Evolutionary conservation across 1,140 invertebrate genomes (phyloP).

Genomic region (Drosophila nasuta): DNA sequence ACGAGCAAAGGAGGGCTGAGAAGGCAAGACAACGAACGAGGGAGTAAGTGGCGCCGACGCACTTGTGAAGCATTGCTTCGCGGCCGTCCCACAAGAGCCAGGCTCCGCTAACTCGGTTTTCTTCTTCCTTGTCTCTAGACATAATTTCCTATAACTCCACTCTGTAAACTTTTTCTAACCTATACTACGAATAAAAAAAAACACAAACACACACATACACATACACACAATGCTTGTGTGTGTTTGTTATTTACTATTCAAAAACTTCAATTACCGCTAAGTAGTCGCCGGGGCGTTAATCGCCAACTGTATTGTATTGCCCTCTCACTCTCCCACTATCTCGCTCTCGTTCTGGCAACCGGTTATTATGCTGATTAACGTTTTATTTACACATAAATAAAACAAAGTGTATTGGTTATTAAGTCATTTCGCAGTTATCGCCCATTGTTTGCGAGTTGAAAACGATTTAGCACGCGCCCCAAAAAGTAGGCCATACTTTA

Average conservation of each 20-base stretch:
- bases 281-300: conserved; percentile 61
- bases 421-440: conserved; percentile 61
- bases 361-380: conserved; percentile 72
- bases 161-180: no score
- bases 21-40: no score
- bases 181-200: no score
- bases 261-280: conserved; percentile 79
- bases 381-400: conserved; percentile 69
- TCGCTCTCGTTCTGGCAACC: neutral
- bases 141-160: no score
- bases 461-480: conserved; percentile 39
- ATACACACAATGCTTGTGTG: conserved; percentile 11
- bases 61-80: no score
- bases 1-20: no score
- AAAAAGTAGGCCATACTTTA: conserved; percentile 45
- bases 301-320: conserved; percentile 16
- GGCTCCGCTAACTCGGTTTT: no score
- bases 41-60: no score
- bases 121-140: no score
- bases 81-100: no score
- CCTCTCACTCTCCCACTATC: neutral
- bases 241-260: conserved; percentile 74
- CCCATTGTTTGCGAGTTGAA: conserved; percentile 31
- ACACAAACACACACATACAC: no score
- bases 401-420: conserved; percentile 72